Evolutionary conservation across 2,797 vertebrate genomes (phyloP).

Genomic region (Catamblyrhynchus diadema): DNA sequence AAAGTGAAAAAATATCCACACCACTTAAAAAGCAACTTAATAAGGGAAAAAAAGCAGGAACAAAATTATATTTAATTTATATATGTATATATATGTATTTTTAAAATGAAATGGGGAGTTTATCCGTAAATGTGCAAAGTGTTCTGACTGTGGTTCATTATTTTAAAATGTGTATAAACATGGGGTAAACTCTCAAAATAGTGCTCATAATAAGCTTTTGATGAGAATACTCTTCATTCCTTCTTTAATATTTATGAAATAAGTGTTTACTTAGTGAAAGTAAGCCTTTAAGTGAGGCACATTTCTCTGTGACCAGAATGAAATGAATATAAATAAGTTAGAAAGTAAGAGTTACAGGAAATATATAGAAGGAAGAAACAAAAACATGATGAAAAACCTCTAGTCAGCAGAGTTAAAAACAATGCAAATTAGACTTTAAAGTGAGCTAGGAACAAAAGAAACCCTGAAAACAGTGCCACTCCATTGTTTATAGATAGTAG

Average conservation of each 20-base stretch:
- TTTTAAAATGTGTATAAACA: conserved; percentile 43
- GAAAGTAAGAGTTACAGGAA: not conserved
- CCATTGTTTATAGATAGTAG: not conserved
- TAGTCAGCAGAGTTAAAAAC: not conserved
- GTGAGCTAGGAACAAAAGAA: not conserved
- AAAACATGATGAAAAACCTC: not conserved
- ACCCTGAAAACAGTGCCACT: not conserved
- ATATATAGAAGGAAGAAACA: not conserved
- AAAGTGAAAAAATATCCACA: not conserved
- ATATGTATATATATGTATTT: not conserved
- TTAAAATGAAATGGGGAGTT: not conserved
- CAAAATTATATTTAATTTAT: not conserved
- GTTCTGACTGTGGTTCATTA: conserved; percentile 2
- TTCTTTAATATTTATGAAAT: conserved; percentile 62
- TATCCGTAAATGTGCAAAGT: not conserved
- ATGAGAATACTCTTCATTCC: conserved; percentile 25
- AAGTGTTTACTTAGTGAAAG: conserved; percentile 20
- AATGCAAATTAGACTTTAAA: conserved; percentile 12
- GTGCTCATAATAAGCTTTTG: conserved; percentile 16
- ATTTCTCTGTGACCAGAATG: not conserved
- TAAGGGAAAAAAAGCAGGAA: not conserved
- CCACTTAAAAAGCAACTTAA: not conserved
- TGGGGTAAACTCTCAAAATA: not conserved
- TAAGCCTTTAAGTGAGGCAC: conserved; percentile 16
- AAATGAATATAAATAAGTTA: not conserved